These are phyloP conservation scores for Cerastis leucographa DNA, from an alignment of 2,888 invertebrate species.

Conservation along the genomic window DNA sequence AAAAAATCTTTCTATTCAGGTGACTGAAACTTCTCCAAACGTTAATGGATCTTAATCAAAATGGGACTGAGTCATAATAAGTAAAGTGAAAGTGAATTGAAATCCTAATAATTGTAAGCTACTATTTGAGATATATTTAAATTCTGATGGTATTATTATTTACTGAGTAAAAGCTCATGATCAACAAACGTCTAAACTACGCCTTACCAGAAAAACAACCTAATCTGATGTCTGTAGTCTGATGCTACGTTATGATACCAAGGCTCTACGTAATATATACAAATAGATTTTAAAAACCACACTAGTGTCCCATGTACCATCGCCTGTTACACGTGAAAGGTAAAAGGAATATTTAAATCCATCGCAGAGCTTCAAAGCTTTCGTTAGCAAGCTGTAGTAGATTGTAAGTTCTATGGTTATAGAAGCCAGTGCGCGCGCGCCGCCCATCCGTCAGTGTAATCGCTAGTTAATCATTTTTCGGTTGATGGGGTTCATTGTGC, in stretches of 20 bases:
- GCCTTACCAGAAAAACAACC: neutral
- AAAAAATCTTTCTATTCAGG: neutral
- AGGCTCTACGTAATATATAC: neutral
- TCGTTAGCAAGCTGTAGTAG: slow-evolving; percentile 44
- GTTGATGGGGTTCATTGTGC: slow-evolving; percentile 88
- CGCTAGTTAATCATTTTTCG: slow-evolving; percentile 90
- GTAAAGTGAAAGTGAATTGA: too few relatives aligned
- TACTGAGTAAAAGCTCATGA: neutral
- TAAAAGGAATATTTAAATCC: neutral
- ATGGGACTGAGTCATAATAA: too few relatives aligned
- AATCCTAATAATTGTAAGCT: neutral
- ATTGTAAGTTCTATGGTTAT: slow-evolving; percentile 76
- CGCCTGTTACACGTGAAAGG: neutral
- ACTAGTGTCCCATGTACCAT: neutral
- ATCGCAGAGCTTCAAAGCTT: neutral
- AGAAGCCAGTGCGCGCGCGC: slow-evolving; percentile 87
- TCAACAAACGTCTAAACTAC: neutral
- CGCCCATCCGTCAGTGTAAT: slow-evolving; percentile 89
- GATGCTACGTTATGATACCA: neutral
- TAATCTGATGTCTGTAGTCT: too few relatives aligned
- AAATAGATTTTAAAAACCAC: neutral
- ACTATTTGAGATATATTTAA: neutral
- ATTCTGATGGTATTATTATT: neutral
- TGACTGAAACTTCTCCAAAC: neutral
- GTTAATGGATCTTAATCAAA: neutral